A percentile compares a stretch with the other conserved stretches of the same genome.
Conservation (phyloP, 2,888 invertebrate genomes). For the Tiliacea citrago region DNA sequence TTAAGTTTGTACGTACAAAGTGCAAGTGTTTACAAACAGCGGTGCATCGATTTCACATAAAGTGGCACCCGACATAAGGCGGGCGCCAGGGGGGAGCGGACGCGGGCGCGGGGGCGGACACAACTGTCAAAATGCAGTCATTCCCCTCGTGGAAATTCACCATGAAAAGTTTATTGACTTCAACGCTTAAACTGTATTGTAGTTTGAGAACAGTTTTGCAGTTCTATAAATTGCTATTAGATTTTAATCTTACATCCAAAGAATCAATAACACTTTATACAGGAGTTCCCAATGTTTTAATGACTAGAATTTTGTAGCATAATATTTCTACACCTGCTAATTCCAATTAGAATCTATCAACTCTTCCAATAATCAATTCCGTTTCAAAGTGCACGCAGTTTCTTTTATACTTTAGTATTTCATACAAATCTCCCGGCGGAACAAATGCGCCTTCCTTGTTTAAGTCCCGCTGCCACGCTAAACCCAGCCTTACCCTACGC, state of each 20-base stretch:
- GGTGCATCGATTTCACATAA: conserved; percentile 90
- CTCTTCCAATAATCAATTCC: not conserved
- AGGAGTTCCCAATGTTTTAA: not conserved
- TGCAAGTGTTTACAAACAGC: conserved; percentile 89
- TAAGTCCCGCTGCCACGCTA: conserved; percentile 23
- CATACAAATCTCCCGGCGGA: not conserved
- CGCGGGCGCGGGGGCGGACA: conserved; percentile 60
- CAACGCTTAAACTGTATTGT: not conserved
- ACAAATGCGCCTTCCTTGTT: not conserved
- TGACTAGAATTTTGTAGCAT: not conserved
- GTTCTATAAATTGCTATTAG: not conserved
- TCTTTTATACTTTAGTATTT: not conserved
- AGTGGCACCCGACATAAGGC: conserved; percentile 72
- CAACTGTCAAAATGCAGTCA: conserved; percentile 50
- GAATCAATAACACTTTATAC: not conserved
- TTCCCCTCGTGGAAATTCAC: conserved; percentile 20
- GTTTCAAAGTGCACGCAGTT: not conserved
- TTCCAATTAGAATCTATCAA: conserved; percentile 7
- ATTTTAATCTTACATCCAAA: not conserved
- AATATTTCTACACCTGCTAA: not conserved
- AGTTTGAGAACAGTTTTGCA: not conserved
- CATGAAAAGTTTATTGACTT: conserved; percentile 18
- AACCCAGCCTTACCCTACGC: conserved; percentile 52
- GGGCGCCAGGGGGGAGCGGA: conserved; percentile 46
- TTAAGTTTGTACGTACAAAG: conserved; percentile 60